Conservation (phyloP, 2,113 vertebrate species). For the Cariama cristata region DNA sequence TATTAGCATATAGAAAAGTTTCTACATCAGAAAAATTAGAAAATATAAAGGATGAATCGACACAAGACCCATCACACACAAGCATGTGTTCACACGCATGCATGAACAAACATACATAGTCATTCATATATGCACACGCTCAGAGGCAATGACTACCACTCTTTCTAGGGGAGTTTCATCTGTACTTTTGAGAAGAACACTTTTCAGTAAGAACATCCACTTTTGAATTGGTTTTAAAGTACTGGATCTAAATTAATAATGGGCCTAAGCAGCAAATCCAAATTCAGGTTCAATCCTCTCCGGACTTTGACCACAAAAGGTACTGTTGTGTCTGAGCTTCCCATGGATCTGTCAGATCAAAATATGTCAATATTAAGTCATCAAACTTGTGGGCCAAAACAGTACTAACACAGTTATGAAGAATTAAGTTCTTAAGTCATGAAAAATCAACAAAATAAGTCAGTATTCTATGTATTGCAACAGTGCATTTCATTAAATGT, state of each 20-base stretch:
- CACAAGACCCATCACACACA: not conserved
- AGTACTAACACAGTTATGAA: not conserved
- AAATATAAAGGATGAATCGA: not conserved
- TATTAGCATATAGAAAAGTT: not conserved
- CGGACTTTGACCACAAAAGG: not conserved
- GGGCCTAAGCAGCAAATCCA: not conserved
- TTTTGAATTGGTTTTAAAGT: not conserved
- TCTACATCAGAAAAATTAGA: not conserved
- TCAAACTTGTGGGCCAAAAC: not conserved
- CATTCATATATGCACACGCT: rapidly evolving
- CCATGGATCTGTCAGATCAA: not conserved
- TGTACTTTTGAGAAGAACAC: not conserved
- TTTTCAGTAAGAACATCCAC: not conserved
- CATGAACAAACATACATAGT: not conserved
- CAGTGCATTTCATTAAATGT: slow-evolving; percentile 38
- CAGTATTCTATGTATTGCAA: not conserved
- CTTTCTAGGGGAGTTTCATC: not conserved
- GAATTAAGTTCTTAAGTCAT: not conserved
- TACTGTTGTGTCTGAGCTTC: not conserved
- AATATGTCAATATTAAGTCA: not conserved
- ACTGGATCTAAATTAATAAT: not conserved
- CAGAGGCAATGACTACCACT: not conserved
- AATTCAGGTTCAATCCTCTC: not conserved
- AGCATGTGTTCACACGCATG: not conserved
- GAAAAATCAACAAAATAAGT: not conserved